phyloP scores from a whole-genome alignment of 2,113 vertebrate species.

The Syrmaticus mikado region DNA sequence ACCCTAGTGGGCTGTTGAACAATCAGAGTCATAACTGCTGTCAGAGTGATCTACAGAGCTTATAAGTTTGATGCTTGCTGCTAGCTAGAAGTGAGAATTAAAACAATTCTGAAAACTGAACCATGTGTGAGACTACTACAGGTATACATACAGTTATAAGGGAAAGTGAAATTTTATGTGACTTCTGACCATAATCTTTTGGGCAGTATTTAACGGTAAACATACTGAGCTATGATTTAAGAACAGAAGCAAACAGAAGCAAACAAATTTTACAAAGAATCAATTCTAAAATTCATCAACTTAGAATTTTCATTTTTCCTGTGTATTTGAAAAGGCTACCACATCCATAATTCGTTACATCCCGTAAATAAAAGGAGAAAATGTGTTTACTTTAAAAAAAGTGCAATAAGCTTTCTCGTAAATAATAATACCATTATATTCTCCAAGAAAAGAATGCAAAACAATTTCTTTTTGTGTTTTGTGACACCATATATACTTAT shows the following conservation, averaged over 20 bases:
- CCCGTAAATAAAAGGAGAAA: background rate
- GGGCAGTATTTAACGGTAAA: background rate
- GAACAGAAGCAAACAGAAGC: background rate
- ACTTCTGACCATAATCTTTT: background rate
- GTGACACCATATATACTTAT: background rate
- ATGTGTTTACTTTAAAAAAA: background rate
- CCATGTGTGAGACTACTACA: background rate
- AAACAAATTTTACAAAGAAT: background rate
- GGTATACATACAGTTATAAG: background rate
- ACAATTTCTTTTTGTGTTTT: background rate
- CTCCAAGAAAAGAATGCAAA: background rate
- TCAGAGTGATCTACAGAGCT: background rate
- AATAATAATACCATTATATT: background rate
- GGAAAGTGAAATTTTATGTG: background rate
- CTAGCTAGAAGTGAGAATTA: background rate
- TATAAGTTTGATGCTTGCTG: background rate
- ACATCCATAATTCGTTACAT: background rate
- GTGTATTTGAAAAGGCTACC: background rate
- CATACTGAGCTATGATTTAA: background rate
- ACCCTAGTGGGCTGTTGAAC: background rate
- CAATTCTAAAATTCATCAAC: background rate
- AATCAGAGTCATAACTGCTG: background rate
- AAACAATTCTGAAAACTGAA: background rate
- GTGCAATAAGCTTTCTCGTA: background rate
- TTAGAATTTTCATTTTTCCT: background rate